A percentile compares a stretch with the other conserved stretches of the same genome.
phyloP scores from a whole-genome alignment of 2,113 vertebrate genomes.

The Prionailurus viverrinus region DNA sequence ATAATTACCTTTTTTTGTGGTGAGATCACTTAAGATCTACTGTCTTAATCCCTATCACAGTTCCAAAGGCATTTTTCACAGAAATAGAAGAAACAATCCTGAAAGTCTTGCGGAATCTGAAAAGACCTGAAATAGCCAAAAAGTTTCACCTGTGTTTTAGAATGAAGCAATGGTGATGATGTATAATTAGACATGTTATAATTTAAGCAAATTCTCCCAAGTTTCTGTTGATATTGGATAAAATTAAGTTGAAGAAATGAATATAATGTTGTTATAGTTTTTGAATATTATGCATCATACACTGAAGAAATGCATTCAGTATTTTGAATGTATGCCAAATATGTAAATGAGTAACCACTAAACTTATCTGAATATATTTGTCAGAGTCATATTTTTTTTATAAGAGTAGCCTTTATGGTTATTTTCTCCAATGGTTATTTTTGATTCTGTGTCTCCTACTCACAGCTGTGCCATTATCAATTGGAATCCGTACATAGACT shows the following conservation, averaged over 20 bases:
- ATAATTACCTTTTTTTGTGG: not conserved
- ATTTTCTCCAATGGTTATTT: conserved; percentile 43
- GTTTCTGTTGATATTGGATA: conserved; percentile 5
- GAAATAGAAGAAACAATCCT: not conserved
- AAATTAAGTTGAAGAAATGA: conserved; percentile 39
- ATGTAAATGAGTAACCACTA: conserved; percentile 4
- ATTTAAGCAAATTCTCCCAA: not conserved
- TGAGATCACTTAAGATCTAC: not conserved
- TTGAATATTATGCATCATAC: not conserved
- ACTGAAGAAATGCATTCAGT: not conserved
- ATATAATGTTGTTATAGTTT: not conserved
- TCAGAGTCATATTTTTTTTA: conserved; percentile 23
- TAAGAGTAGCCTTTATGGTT: not conserved
- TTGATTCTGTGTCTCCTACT: conserved; percentile 55
- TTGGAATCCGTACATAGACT: conserved; percentile 48
- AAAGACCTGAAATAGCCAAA: not conserved
- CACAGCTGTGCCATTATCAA: conserved; percentile 20
- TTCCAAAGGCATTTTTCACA: not conserved
- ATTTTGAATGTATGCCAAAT: conserved; percentile 31
- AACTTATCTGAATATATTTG: conserved; percentile 7
- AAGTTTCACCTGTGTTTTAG: not conserved
- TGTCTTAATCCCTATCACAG: conserved; percentile 13
- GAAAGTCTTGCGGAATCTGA: not conserved
- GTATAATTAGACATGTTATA: not conserved
- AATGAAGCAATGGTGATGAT: not conserved